Evolutionary conservation across 2,888 invertebrate species (phyloP).

Genomic region (Dione juno): DNA sequence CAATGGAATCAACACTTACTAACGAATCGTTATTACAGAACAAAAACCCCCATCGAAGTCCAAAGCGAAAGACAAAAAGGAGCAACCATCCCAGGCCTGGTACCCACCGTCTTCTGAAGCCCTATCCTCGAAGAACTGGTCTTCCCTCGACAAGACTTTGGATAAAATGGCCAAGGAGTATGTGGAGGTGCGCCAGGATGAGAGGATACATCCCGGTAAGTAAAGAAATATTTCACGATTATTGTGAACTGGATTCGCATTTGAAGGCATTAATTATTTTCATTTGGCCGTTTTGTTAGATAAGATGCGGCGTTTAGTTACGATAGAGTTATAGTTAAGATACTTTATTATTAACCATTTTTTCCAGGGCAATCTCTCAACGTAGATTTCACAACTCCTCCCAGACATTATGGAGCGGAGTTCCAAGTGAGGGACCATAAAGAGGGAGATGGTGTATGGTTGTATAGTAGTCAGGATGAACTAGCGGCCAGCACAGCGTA

Average conservation of each 20-base stretch:
- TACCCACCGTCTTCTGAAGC: constrained; percentile 62
- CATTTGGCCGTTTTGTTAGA: too few relatives aligned
- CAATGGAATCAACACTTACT: too few relatives aligned
- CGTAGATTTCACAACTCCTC: constrained; percentile 63
- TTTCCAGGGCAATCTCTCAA: constrained; percentile 66
- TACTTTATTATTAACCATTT: too few relatives aligned
- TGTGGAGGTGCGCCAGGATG: constrained; percentile 65
- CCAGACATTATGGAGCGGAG: constrained; percentile 62
- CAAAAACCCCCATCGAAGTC: neutral
- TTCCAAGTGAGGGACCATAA: constrained; percentile 73
- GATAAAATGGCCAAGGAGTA: constrained; percentile 53
- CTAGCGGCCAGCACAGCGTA: constrained; percentile 62
- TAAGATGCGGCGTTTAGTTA: too few relatives aligned
- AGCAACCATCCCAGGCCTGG: constrained; percentile 60
- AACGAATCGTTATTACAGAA: constrained; percentile 2
- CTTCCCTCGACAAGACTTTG: constrained; percentile 48
- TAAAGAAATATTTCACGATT: too few relatives aligned
- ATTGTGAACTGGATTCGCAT: too few relatives aligned
- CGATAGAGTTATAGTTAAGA: too few relatives aligned
- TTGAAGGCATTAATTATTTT: too few relatives aligned
- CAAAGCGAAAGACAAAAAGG: constrained; percentile 33
- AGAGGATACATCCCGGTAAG: constrained; percentile 69
- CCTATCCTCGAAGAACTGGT: constrained; percentile 53
- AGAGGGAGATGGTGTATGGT: constrained; percentile 66
- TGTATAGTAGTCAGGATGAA: constrained; percentile 58